phyloP scores from a whole-genome alignment of 2,113 vertebrate species.

The Struthidea cinerea region DNA sequence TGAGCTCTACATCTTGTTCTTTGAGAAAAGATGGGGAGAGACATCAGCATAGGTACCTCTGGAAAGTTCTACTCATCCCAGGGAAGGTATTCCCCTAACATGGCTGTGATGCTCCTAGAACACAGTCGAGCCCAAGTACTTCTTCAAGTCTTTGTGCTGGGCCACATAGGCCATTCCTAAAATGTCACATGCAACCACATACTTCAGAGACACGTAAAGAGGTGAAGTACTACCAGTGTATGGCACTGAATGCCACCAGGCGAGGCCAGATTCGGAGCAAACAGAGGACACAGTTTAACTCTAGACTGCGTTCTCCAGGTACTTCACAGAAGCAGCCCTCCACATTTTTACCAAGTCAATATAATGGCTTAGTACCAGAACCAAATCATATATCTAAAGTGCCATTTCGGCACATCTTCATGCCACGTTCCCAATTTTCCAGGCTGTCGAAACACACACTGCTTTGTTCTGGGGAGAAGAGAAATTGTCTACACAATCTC shows the following conservation, averaged over 20 bases:
- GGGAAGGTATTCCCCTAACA: not conserved
- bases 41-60: not conserved
- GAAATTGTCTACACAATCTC: not conserved
- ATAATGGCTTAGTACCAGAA: not conserved
- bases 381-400: not conserved
- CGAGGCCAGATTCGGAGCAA: not conserved
- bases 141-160: not conserved
- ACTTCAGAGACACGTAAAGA: not conserved
- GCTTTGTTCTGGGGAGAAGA: not conserved
- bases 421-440: rapidly evolving
- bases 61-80: not conserved
- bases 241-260: not conserved
- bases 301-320: not conserved
- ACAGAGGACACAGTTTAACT: not conserved
- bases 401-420: not conserved
- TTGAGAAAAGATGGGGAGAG: not conserved
- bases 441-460: not conserved
- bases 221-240: not conserved
- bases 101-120: not conserved
- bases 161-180: not conserved
- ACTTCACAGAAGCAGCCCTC: not conserved
- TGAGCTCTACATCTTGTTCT: not conserved
- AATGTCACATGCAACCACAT: not conserved
- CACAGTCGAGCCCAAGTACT: not conserved
- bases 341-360: not conserved